Percentiles rank a stretch among this genome's conserved stretches.
phyloP scores from a whole-genome alignment of 2,113 vertebrate species.

The Anolis sagrei region DNA sequence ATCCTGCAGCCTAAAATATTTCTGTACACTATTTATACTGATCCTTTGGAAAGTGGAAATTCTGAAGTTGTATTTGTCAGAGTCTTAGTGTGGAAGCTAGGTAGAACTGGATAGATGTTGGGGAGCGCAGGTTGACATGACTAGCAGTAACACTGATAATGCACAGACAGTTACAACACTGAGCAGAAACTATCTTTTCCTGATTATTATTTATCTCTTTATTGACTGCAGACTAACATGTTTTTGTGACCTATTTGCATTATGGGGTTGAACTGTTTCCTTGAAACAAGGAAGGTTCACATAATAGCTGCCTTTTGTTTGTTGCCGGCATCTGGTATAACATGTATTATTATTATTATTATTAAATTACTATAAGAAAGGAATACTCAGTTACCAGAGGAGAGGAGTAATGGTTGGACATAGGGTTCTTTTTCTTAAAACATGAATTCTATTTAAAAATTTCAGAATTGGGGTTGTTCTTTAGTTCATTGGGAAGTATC shows the following conservation, averaged over 20 bases:
- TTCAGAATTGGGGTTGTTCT: too few relatives aligned
- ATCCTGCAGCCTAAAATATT: not conserved
- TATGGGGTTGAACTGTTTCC: not conserved
- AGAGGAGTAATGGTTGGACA: not conserved
- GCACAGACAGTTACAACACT: not conserved
- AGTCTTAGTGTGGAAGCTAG: not conserved
- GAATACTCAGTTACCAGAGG: not conserved
- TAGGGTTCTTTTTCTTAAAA: not conserved
- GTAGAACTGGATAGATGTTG: not conserved
- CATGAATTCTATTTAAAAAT: not conserved
- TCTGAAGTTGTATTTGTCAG: not conserved
- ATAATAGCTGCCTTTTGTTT: not conserved
- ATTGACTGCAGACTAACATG: not conserved
- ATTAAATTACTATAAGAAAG: not conserved
- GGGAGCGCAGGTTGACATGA: not conserved
- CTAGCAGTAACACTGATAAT: not conserved
- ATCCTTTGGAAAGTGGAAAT: not conserved
- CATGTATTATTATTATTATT: not conserved
- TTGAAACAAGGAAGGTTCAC: not conserved
- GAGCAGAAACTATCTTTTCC: not conserved
- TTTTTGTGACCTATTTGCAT: not conserved
- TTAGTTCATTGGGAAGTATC: too few relatives aligned
- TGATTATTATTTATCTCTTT: not conserved
- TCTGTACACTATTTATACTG: not conserved
- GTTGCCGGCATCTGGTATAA: not conserved